Evolutionary conservation across 2,797 vertebrate species (phyloP).

Genomic region (Tokudaia muenninki): DNA sequence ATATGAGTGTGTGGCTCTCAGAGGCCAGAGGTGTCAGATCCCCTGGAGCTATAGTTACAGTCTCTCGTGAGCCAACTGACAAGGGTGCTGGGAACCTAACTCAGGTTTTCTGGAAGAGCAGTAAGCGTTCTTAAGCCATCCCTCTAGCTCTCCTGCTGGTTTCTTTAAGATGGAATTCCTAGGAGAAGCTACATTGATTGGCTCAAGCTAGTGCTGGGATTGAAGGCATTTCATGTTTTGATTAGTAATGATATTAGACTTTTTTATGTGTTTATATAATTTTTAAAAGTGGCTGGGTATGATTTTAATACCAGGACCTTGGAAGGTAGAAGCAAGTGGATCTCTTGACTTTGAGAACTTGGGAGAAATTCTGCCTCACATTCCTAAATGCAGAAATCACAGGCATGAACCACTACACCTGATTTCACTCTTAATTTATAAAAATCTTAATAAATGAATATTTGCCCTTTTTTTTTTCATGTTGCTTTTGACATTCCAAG

Average conservation of each 20-base stretch:
- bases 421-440: background rate
- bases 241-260: background rate
- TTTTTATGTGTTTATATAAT: background rate
- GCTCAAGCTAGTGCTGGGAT: background rate
- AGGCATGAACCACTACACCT: background rate
- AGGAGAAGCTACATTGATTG: background rate
- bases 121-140: background rate
- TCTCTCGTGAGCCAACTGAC: background rate
- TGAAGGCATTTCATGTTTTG: background rate
- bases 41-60: background rate
- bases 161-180: slow-evolving; percentile 58
- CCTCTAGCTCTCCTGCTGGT: background rate
- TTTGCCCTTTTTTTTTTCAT: slow-evolving; percentile 37
- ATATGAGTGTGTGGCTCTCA: background rate
- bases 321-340: background rate
- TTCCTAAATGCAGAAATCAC: background rate
- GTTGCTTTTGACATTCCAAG: slow-evolving; percentile 28
- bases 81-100: background rate
- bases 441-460: background rate
- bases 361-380: background rate
- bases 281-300: background rate
- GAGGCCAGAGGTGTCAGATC: background rate
- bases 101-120: background rate
- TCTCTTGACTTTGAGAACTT: background rate
- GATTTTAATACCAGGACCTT: background rate